phyloP scores from a whole-genome alignment of 2,113 vertebrate genomes.

The Ondatra zibethicus region DNA sequence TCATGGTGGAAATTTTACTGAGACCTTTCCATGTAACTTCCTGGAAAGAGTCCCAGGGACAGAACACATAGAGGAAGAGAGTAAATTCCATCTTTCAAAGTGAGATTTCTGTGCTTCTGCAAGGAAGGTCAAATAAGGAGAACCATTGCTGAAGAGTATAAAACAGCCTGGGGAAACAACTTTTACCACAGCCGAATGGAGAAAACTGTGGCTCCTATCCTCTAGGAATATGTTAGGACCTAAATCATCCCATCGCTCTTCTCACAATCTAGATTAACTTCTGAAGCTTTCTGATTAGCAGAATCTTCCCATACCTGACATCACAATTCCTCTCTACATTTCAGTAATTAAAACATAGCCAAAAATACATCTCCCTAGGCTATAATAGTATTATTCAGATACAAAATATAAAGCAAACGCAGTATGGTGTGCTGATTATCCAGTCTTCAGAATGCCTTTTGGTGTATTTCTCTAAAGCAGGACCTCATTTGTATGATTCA shows the following conservation, averaged over 20 bases:
- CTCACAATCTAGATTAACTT: conserved; percentile 26
- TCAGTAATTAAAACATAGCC: background rate
- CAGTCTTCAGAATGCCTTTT: conserved; percentile 12
- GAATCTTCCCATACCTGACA: background rate
- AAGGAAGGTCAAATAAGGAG: accelerated
- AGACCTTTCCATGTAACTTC: accelerated
- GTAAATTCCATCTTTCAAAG: background rate
- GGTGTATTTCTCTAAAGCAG: conserved; percentile 15
- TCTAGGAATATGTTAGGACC: background rate
- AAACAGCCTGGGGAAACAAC: background rate
- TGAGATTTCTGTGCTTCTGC: accelerated
- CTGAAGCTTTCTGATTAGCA: conserved; percentile 5
- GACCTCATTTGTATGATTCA: conserved; percentile 35
- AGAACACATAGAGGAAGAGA: accelerated
- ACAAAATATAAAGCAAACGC: conserved; percentile 1
- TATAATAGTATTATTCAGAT: conserved; percentile 12
- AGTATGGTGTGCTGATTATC: background rate
- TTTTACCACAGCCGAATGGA: background rate
- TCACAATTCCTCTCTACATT: background rate
- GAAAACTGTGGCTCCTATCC: background rate
- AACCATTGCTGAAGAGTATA: background rate
- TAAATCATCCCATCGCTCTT: background rate
- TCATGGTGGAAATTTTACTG: background rate
- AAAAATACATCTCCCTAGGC: background rate
- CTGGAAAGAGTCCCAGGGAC: background rate